Evolutionary conservation across 2,113 vertebrate genomes (phyloP), one percentile per base, ranked within the genome.

Genomic region (Chaetops frenatus): DNA sequence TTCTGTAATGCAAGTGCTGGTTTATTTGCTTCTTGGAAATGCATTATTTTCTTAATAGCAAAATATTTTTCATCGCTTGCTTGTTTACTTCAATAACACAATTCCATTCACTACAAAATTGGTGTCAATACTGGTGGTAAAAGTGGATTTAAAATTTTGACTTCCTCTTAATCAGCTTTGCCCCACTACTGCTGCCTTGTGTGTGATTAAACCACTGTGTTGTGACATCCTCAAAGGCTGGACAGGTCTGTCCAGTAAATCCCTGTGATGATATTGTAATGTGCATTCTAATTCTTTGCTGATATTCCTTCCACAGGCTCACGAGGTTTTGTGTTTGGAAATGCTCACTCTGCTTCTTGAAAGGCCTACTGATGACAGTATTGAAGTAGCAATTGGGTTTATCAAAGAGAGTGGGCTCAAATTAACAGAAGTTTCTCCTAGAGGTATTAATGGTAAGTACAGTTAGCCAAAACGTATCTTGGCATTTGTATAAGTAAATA

Each of bases 381-480:
- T 99, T 89, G 99, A 99, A 97, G 99, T 99, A 47, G 95, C 99
- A 90, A 99, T 99, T 96, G 98, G 98, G 89, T 99, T 99, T 98
- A 98, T 99, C 72, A 99, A 99, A 93, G 99, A 99, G 86, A 99
- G 99, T 66, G 99, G 99, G 17, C 99, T 99, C 70, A 99, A 99
- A 91, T 97, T 99, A 95, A 99, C 99, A 2, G 99, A 99, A 90
- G 99, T 99, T 76, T 99, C 99, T 51, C 99, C 99, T 44, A 97
- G 99, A 91, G 99, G 99, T 92, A 98, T 99, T 92, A 99, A 99
- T 84, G 99, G 99, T 99, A 98, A 93, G 94, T 95, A 6, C 66
- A 70, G 50, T 73, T 53, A 79, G 19, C 20, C 57, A 88, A 42
- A 83, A 28, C 2, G 2, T 70, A 6, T 40, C 70, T 58, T 40